A percentile compares a stretch with the other conserved stretches of the same genome.
Conservation (phyloP, 1,140 invertebrate genomes). For the Calosoma granatense region DNA sequence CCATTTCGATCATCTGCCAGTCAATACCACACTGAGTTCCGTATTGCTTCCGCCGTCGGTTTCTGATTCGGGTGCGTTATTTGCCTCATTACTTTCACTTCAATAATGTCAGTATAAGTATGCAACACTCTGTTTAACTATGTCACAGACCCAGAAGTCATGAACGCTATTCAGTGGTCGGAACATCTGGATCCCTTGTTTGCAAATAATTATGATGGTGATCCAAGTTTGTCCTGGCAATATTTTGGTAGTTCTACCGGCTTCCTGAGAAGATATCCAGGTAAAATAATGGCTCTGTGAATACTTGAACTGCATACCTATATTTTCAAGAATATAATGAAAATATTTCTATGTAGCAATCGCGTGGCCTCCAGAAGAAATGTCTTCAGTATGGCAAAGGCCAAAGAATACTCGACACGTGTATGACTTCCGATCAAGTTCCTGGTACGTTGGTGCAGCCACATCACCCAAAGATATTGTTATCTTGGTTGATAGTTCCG, state of each 20-base stretch:
- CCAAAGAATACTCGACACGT: constrained; percentile 53
- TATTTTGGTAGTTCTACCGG: constrained; percentile 90
- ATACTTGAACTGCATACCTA: too few species aligned
- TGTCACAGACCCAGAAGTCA: constrained; percentile 58
- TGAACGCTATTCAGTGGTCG: constrained; percentile 87
- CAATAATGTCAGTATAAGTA: not conserved
- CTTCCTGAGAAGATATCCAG: constrained; percentile 87
- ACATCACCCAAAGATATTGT: constrained; percentile 94
- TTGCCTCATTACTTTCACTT: not conserved
- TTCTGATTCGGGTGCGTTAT: constrained; percentile 8
- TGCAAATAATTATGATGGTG: constrained; percentile 82
- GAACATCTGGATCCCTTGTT: constrained; percentile 83
- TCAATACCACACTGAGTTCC: constrained; percentile 78
- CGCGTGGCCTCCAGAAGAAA: constrained; percentile 60
- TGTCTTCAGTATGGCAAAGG: constrained; percentile 32
- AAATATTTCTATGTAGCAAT: constrained; percentile 39
- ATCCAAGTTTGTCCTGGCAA: constrained; percentile 89
- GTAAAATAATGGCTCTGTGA: constrained; percentile 48
- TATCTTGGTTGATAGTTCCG: constrained; percentile 83
- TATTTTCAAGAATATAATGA: not conserved
- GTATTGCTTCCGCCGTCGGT: constrained; percentile 69
- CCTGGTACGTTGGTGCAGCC: constrained; percentile 93
- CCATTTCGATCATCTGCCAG: constrained; percentile 71
- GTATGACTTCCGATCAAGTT: constrained; percentile 77
- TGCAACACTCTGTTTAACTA: constrained; percentile 10